Evolutionary conservation across 1,140 invertebrate species (phyloP), one percentile per base, ranked within the genome.

Genomic region (Notospermus geniculatus): DNA sequence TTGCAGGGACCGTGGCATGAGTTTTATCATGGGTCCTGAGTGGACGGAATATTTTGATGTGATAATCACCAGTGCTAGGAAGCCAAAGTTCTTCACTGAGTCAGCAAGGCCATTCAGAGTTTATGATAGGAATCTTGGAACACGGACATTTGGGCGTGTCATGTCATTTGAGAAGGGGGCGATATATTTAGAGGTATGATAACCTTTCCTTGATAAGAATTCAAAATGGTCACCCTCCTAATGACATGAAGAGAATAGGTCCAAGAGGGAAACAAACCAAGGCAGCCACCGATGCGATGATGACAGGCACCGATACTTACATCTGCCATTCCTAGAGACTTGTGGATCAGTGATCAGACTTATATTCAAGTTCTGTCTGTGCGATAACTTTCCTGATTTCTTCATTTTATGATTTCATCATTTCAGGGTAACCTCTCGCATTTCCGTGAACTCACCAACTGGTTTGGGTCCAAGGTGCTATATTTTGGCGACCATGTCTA

Each of bases 401-500:
- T 50, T 27, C 4, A 23, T 5, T 11, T 22, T 36, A 53, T 23
- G 53, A 36, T 41, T 63, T 65, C 58, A 19, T 54, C 70, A 41
- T 73, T 79, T 41, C 74, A 95, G 91, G 95, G 95, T 5, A 97
- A 94, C 29, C 89, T 97, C 9, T 89, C 89, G 72, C 89, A 95
- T 72, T 82, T 98, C 32, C 91, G 94, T 77, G 88, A 93, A 50
- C 85, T 96, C 73, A 98, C 94, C 4, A 91, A 90, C 0, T 98
- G 95, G 93, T 84, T 87, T 57, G 93, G 93, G 0, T 89, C 92
- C 69, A 89, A 92, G 68, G 94, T 98, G 13, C 79, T 98, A 7
- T 98, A 98, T 80, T 97, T 97, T 83, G 96, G 95, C 0, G 95
- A 98, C 84, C 95, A 98, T 85, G 93, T 96, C 0, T 98, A 97